Evolutionary conservation across 2,888 invertebrate genomes (phyloP).

Genomic region (Rotaria macrura): DNA sequence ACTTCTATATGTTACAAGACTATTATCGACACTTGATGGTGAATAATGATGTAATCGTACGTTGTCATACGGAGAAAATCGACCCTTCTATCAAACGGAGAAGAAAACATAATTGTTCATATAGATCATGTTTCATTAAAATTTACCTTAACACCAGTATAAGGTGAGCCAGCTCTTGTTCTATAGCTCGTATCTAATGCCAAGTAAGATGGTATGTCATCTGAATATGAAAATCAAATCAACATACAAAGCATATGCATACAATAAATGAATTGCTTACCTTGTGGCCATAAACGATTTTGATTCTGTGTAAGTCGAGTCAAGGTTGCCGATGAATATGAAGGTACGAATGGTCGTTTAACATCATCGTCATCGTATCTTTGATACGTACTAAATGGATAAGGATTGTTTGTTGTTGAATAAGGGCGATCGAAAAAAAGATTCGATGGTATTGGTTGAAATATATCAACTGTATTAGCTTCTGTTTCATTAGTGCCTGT

Average conservation of each 20-base stretch:
- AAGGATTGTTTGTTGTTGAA: neutral
- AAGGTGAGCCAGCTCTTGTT: neutral
- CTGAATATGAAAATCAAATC: neutral
- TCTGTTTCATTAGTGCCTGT: slow-evolving; percentile 33
- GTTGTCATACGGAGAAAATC: slow-evolving; percentile 16
- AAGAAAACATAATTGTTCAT: too few species aligned
- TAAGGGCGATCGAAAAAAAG: neutral
- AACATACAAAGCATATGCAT: neutral
- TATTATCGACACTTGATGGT: neutral
- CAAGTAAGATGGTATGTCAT: neutral
- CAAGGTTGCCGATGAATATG: neutral
- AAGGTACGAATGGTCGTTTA: neutral
- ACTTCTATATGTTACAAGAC: neutral
- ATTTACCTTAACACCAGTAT: neutral
- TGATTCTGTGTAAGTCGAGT: neutral
- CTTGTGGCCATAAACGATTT: neutral
- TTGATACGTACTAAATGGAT: slow-evolving; percentile 19
- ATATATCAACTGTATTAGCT: slow-evolving; percentile 33
- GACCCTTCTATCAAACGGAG: neutral
- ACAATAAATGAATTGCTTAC: neutral
- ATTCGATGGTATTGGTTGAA: slow-evolving; percentile 29
- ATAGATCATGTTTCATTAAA: too few species aligned
- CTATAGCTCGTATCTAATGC: neutral
- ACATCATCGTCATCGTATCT: neutral
- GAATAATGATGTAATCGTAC: neutral